A percentile compares a stretch with the other conserved stretches of the same genome.
Evolutionary conservation across 2,888 invertebrate genomes (phyloP).

Genomic region (Drymonia ruficornis): DNA sequence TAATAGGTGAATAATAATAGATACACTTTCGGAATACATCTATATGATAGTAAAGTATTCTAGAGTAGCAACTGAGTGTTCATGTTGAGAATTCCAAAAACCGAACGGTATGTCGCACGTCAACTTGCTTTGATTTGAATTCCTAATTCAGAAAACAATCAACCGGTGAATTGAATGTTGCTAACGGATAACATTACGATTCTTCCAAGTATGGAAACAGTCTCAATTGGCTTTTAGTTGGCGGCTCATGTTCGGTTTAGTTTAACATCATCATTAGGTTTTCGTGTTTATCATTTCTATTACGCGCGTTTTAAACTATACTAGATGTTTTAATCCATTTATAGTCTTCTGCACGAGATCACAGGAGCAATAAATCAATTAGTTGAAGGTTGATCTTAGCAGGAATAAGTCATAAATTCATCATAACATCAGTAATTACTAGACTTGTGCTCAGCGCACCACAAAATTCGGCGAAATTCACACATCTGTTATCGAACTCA

Average conservation of each 20-base stretch:
- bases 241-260: not conserved
- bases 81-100: conserved; percentile 43
- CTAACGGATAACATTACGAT: conserved; percentile 16
- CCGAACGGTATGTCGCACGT: conserved; percentile 38
- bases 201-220: conserved; percentile 31
- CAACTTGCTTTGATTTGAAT: conserved; percentile 42
- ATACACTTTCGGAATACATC: not conserved
- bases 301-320: not conserved
- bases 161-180: conserved; percentile 27
- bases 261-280: not conserved
- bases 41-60: conserved; percentile 22
- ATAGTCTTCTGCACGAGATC: no score
- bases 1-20: no score
- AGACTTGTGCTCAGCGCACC: no score
- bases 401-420: no score
- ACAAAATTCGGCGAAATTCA: no score
- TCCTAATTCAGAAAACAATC: conserved; percentile 50
- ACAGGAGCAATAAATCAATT: no score
- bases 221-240: conserved; percentile 17
- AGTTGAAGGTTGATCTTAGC: no score
- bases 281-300: not conserved
- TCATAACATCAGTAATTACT: no score
- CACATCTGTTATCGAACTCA: no score
- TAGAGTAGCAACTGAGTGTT: conserved; percentile 18
- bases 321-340: no score